phyloP scores from a whole-genome alignment of 2,797 vertebrate species.

The Pygocentrus nattereri region DNA sequence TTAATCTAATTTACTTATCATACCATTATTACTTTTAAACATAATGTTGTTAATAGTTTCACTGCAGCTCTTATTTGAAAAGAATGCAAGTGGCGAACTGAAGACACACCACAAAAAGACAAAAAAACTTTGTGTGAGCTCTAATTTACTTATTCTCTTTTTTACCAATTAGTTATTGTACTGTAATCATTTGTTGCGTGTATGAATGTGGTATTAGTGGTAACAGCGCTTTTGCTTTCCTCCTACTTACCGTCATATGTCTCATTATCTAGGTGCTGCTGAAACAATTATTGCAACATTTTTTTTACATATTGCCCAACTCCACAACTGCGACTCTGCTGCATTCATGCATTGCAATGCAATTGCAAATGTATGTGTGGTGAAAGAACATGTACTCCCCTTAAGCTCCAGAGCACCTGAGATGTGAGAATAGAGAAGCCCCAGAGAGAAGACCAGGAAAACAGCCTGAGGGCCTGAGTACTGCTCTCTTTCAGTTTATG shows the following conservation, averaged over 20 bases:
- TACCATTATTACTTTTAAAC: neutral
- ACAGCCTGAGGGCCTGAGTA: constrained; percentile 26
- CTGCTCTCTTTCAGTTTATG: constrained; percentile 15
- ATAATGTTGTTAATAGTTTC: neutral
- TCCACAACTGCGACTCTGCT: neutral
- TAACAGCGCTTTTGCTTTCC: no score
- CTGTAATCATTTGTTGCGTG: no score
- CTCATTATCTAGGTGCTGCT: neutral
- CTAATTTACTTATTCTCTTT: no score
- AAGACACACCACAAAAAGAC: neutral
- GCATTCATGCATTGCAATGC: neutral
- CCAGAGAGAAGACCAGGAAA: constrained; percentile 31
- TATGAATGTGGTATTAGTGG: no score
- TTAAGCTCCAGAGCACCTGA: constrained; percentile 14
- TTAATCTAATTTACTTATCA: neutral
- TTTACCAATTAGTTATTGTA: no score
- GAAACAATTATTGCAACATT: neutral
- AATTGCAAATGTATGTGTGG: neutral
- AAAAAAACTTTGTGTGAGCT: no score
- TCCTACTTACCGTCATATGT: neutral
- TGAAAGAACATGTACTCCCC: constrained; percentile 28
- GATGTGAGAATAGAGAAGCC: constrained; percentile 35
- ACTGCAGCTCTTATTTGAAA: neutral
- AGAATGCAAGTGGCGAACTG: neutral
- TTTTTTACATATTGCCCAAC: neutral